phyloP scores from a whole-genome alignment of 2,888 invertebrate species.

The Apodemia duryi region DNA sequence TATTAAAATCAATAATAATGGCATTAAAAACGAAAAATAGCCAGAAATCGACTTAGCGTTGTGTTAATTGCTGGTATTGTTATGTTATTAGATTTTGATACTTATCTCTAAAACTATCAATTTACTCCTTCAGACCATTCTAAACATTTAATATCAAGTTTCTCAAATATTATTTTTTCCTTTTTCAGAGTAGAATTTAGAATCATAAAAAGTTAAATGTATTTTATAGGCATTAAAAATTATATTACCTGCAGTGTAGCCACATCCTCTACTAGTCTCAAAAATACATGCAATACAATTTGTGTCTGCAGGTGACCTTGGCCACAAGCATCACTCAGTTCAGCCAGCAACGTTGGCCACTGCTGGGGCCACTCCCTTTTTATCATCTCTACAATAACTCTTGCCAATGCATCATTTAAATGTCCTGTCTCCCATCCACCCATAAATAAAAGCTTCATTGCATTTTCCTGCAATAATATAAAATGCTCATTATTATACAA shows the following conservation, averaged over 20 bases:
- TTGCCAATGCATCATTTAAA: constrained; percentile 90
- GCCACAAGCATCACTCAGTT: constrained; percentile 89
- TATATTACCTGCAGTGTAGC: constrained; percentile 87
- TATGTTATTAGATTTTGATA: too few species aligned
- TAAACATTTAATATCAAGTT: too few species aligned
- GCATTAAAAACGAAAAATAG: too few species aligned
- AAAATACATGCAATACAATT: constrained; percentile 91
- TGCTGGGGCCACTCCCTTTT: constrained; percentile 99
- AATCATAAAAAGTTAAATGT: too few species aligned
- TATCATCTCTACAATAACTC: constrained; percentile 97
- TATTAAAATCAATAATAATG: too few species aligned
- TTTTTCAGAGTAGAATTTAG: too few species aligned
- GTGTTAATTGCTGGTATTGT: too few species aligned
- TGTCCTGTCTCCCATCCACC: constrained; percentile 87
- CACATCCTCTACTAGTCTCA: constrained; percentile 95
- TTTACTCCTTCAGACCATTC: too few species aligned
- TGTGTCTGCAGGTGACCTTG: constrained; percentile 94
- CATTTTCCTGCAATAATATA: constrained; percentile 82
- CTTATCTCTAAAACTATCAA: too few species aligned
- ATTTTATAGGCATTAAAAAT: too few species aligned
- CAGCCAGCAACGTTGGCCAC: constrained; percentile 92
- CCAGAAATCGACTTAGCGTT: too few species aligned
- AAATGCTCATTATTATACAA: neutral
- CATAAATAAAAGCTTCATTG: constrained; percentile 91
- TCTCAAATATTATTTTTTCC: too few species aligned